Evolutionary conservation across 2,113 vertebrate species (phyloP), one percentile per base, ranked within the genome.

Genomic region (Dasyornis broadbenti): DNA sequence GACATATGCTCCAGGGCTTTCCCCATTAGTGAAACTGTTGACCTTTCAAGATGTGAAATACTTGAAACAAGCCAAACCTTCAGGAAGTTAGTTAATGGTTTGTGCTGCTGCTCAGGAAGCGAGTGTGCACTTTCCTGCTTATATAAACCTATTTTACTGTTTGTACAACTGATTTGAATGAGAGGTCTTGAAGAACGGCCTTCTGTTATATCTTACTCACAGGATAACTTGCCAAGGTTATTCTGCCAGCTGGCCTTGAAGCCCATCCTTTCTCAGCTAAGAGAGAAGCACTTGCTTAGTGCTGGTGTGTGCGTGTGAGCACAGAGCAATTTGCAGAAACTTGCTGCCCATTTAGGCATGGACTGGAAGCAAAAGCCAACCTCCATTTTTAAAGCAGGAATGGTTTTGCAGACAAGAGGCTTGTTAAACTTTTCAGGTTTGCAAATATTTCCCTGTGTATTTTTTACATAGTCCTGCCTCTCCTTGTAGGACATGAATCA

Each of bases 41-140:
- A 94, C 80, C 89, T 95, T 95, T 95, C 19, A 57, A 70, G n/a
- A 89, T 71, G 23, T 37, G 59, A 86, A 92, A 83, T 71, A 57
- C 33, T 84, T 87, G n/a, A 64, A 92, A 69, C 5, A 30, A 68
- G 20, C 23, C 40, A 82, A 86, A 82, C 82, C 49, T 95, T 89
- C 85, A 91, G 60, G 83, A 95, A 76, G 63, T 45, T 50, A 71
- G 10, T 35, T 69, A 65, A 72, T 77, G 44, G 35, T 63, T 86
- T 87, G 53, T 85, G 61, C 64, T 91, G 37, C 52, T 91, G 30
- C 33, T 95, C 17, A 71, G 79, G 56, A 87, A 89, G 59, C 2
- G 2, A 66, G 8, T 22, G 19, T 93, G 39, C 49, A 44, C 39
- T 88, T 91, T 89, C 49, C 42, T 80, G 49, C 35, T 35, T 86